Evolutionary conservation across 1,140 invertebrate species (phyloP).

Genomic region (Eubasilissa regina): DNA sequence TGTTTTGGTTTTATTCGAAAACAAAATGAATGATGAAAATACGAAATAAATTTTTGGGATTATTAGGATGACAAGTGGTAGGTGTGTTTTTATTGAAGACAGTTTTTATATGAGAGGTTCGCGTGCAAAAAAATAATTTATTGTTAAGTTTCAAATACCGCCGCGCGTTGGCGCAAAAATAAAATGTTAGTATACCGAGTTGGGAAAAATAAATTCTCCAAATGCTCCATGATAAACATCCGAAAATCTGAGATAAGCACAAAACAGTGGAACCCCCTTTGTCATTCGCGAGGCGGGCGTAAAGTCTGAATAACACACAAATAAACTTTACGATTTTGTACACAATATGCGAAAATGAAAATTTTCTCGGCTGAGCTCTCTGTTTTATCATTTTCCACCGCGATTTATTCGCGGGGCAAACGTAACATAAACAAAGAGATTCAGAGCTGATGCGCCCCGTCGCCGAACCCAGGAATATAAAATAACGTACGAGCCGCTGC

Average conservation of each 20-base stretch:
- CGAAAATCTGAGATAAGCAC: constrained; percentile 47
- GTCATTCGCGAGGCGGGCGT: constrained; percentile 55
- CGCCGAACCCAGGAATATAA: constrained; percentile 54
- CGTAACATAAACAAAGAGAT: constrained; percentile 60
- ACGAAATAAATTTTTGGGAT: too few relatives aligned
- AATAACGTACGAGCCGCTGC: constrained; percentile 57
- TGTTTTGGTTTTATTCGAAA: too few relatives aligned
- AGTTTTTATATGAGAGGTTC: not conserved
- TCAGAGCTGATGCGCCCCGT: constrained; percentile 49
- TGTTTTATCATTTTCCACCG: constrained; percentile 58
- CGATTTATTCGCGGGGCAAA: constrained; percentile 58
- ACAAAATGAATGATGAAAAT: too few relatives aligned
- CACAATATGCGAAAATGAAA: constrained; percentile 56
- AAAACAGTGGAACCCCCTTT: constrained; percentile 39
- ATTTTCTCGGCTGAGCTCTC: constrained; percentile 52
- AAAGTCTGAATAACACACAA: constrained; percentile 59
- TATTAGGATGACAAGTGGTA: too few relatives aligned
- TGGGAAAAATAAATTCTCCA: constrained; percentile 46
- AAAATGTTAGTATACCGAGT: constrained; percentile 33
- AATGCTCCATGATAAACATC: constrained; percentile 49
- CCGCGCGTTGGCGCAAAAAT: constrained; percentile 31
- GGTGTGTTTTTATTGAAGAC: too few relatives aligned
- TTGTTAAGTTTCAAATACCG: constrained; percentile 13
- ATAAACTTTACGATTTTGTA: constrained; percentile 61
- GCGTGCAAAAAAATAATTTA: constrained; percentile 6